Conservation (phyloP, 2,797 vertebrate species). For the Leucoraja ocellata region DNA sequence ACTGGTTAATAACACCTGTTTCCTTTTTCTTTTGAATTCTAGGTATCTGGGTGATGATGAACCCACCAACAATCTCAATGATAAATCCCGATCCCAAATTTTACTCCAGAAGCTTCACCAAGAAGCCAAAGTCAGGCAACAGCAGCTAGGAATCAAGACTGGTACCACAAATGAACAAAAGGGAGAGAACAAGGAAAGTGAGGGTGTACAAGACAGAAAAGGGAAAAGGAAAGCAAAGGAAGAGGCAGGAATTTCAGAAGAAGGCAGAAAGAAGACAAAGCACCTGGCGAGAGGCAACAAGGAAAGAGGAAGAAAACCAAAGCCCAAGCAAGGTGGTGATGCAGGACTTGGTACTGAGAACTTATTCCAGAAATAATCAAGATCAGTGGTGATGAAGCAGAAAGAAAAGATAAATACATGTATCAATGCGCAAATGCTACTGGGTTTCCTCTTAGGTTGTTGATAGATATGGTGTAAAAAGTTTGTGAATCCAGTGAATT, state of each 20-base stretch:
- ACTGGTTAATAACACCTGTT: background rate
- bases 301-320: background rate
- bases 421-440: background rate
- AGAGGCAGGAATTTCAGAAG: background rate
- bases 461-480: background rate
- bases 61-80: slow-evolving; percentile 41
- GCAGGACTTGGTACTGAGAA: background rate
- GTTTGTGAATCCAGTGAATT: background rate
- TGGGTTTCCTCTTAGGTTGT: background rate
- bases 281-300: background rate
- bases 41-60: slow-evolving; percentile 70
- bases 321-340: background rate
- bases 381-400: background rate
- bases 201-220: slow-evolving; percentile 45
- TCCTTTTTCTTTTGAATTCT: background rate
- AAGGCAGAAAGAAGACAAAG: background rate
- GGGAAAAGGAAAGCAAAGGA: background rate
- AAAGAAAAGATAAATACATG: background rate
- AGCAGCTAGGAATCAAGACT: slow-evolving; percentile 6
- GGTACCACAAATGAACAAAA: slow-evolving; percentile 30
- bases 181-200: slow-evolving; percentile 28
- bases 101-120: slow-evolving; percentile 67
- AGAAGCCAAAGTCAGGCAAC: slow-evolving; percentile 68
- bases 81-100: slow-evolving; percentile 54
- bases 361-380: background rate